These are phyloP conservation scores for Garra rufa DNA, from an alignment of 2,113 vertebrate genomes.

Conservation along the genomic window DNA sequence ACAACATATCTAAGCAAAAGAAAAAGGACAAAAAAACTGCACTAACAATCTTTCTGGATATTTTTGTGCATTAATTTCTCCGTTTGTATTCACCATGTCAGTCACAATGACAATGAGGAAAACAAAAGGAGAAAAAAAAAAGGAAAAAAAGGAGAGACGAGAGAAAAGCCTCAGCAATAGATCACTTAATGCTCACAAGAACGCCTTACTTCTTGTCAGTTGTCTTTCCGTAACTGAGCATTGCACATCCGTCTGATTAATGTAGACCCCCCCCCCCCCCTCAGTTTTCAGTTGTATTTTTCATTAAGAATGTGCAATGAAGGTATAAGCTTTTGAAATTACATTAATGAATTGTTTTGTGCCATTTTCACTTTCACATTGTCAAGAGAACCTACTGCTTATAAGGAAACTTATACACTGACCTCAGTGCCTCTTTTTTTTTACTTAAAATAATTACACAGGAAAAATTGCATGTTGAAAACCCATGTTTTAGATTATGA, in stretches of 20 bases:
- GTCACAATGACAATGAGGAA: constrained; percentile 34
- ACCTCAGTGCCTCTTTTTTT: constrained; percentile 85
- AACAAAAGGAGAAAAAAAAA: constrained; percentile 26
- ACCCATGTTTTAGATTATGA: constrained; percentile 28
- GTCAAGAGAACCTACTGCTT: constrained; percentile 30
- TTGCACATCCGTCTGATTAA: neutral
- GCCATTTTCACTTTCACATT: constrained; percentile 41
- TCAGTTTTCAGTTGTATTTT: neutral
- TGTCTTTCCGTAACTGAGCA: neutral
- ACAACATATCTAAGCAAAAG: constrained; percentile 69
- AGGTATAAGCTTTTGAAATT: constrained; percentile 70
- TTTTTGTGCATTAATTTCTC: constrained; percentile 54
- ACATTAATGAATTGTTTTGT: constrained; percentile 56
- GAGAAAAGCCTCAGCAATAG: constrained; percentile 34
- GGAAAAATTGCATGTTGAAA: constrained; percentile 55
- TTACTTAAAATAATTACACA: constrained; percentile 56
- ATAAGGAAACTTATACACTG: constrained; percentile 63
- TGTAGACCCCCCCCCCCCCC: neutral
- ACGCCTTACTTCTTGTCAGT: neutral
- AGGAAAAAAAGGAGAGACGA: constrained; percentile 18
- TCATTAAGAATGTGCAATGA: constrained; percentile 69
- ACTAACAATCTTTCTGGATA: constrained; percentile 76
- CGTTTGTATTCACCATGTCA: constrained; percentile 45
- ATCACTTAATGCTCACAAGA: constrained; percentile 21
- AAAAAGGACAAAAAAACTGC: constrained; percentile 63